A percentile compares a stretch with the other conserved stretches of the same genome.
These are phyloP conservation scores for Asobara japonica DNA, from an alignment of 1,140 invertebrate genomes.

Conservation along the genomic window DNA sequence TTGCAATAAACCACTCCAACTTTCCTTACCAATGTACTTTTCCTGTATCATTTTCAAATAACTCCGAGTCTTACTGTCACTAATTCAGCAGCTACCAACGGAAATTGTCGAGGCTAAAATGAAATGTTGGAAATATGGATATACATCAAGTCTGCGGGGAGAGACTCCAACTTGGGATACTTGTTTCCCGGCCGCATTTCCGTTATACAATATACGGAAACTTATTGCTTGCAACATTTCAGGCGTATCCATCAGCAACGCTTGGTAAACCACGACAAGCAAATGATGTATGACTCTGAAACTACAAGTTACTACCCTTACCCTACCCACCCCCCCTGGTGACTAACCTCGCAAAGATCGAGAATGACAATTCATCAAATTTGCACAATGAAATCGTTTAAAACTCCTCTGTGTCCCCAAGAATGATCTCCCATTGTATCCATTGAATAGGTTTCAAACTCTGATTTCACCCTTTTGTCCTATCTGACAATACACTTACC, in stretches of 20 bases:
- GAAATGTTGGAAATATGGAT: background rate
- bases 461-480: background rate
- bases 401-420: background rate
- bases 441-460: background rate
- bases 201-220: constrained; percentile 18
- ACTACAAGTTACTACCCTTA: background rate
- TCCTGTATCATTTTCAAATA: background rate
- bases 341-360: background rate
- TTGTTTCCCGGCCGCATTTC: constrained; percentile 1
- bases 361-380: background rate
- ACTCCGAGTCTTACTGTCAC: background rate
- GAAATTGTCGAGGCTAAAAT: no score
- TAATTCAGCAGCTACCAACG: background rate
- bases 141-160: background rate
- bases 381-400: no score
- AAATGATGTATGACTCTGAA: constrained; percentile 32
- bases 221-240: constrained; percentile 37
- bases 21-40: background rate
- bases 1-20: background rate
- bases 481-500: background rate
- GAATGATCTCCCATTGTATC: background rate
- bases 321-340: background rate
- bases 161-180: background rate
- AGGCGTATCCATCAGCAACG: constrained; percentile 34
- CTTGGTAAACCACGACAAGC: constrained; percentile 29